Evolutionary conservation across 92 coral and sea anemone genomes (phyloP).

Genomic region (Epizoanthus rinbou): DNA sequence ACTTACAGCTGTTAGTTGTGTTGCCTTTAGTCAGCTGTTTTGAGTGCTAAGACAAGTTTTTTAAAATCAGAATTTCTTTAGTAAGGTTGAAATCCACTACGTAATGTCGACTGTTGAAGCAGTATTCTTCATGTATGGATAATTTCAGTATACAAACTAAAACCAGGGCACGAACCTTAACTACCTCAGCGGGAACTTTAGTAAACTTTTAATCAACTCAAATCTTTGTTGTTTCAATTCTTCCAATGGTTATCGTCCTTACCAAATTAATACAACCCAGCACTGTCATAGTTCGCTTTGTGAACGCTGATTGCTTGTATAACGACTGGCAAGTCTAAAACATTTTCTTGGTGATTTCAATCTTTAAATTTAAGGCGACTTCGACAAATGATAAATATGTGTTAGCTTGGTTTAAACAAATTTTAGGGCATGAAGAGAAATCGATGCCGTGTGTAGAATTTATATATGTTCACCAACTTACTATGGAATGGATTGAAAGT

Average conservation of each 20-base stretch:
- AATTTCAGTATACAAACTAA: neutral
- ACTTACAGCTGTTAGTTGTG: no score
- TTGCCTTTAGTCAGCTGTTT: no score
- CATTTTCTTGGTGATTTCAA: neutral
- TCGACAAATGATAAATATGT: neutral
- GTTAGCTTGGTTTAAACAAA: no score
- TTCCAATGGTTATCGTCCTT: neutral
- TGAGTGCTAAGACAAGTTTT: no score
- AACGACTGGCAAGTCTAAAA: neutral
- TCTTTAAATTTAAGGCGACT: neutral
- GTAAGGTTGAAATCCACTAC: no score
- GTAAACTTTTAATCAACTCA: slow-evolving; percentile 1
- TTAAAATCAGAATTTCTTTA: no score
- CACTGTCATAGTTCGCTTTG: neutral
- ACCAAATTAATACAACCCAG: slow-evolving; percentile 3
- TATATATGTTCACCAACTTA: neutral
- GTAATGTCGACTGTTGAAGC: no score
- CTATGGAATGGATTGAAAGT: slow-evolving; percentile 25
- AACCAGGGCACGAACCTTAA: neutral
- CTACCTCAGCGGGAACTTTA: neutral
- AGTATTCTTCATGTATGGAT: neutral
- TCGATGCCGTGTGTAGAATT: no score
- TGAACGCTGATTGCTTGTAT: neutral
- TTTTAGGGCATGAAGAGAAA: neutral
- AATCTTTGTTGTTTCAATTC: neutral